Evolutionary conservation across 2,888 invertebrate genomes (phyloP), one percentile per base, ranked within the genome.

Genomic region (Rhorus exstirpatorius): DNA sequence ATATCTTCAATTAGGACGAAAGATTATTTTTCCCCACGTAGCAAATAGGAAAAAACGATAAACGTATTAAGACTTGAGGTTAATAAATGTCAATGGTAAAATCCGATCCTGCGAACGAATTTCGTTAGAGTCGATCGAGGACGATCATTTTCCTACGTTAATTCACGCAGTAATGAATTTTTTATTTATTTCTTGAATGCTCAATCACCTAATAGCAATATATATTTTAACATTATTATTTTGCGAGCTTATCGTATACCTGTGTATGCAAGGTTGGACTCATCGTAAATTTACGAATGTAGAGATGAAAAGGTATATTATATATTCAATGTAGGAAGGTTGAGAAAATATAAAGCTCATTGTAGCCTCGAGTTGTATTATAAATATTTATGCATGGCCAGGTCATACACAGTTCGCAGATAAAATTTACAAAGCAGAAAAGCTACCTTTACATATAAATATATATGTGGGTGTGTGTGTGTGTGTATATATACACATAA

Each of bases 271-370:
- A n/a, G 1, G 26, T 44, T 2, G 31, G 6, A 31, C n/a, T n/a
- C n/a, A 6, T 31, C 8, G 38, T 38, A 38, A 7, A 38, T 7
- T 38, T 38, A 38, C 8, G 26, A 44, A 68, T 8, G n/a, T 3
- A 49, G 60, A 31, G 72, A 72, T 51, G 72, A 72, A 61, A 72
- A 38, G 21, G 1, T 10, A 26, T 10, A 31, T 49, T 46, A 26
- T 71, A 35, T 46, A 21, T 31, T 44, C 26, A n/a, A 24, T 44
- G 51, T 31, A 63, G 17, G 14, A 35, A 70, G 53, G 63, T 63
- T 70, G 44, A 71, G 70, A 63, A 70, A 78, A 78, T 71, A 63
- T 70, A 26, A 68, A 26, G 63, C 78, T 78, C 78, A 78, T 78
- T 78, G 70, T 63, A 70, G 51, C 61, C 61, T n/a, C 70, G 61